These are phyloP conservation scores for Eidolon dupreanum DNA, from an alignment of 2,797 vertebrate species.

Conservation along the genomic window DNA sequence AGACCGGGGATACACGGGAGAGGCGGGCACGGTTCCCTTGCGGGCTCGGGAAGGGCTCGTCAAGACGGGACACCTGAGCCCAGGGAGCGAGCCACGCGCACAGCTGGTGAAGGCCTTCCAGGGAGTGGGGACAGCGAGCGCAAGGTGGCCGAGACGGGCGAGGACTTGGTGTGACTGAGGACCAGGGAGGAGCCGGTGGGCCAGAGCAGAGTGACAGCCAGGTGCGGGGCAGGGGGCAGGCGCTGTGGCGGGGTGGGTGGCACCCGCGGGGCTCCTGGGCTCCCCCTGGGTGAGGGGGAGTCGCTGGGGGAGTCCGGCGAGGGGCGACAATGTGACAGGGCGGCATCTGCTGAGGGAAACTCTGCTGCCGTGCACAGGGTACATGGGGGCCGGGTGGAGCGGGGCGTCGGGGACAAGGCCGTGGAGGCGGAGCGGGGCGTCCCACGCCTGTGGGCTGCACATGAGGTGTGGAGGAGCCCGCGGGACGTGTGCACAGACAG, in stretches of 20 bases:
- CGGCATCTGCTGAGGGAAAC: not conserved
- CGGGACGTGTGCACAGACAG: not conserved
- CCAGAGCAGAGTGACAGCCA: not conserved
- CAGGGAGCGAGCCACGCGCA: not conserved
- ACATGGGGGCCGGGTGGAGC: not conserved
- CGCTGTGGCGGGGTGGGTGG: not conserved
- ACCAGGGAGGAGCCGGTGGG: not conserved
- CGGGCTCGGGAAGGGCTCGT: not conserved
- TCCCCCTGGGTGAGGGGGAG: not conserved
- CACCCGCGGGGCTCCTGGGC: not conserved
- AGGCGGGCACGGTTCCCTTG: not conserved
- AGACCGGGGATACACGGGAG: not conserved
- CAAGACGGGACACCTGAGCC: not conserved
- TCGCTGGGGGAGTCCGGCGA: not conserved
- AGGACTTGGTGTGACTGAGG: not conserved
- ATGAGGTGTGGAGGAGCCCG: not conserved
- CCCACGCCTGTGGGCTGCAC: no score
- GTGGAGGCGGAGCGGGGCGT: not conserved
- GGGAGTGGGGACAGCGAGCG: not conserved
- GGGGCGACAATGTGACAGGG: not conserved
- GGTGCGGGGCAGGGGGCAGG: not conserved
- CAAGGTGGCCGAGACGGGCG: not conserved
- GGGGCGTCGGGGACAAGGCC: not conserved
- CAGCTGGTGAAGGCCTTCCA: not conserved
- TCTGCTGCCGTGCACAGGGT: not conserved